Evolutionary conservation across 2,888 invertebrate species (phyloP), one percentile per base, ranked within the genome.

Genomic region (Tribolium freemani): DNA sequence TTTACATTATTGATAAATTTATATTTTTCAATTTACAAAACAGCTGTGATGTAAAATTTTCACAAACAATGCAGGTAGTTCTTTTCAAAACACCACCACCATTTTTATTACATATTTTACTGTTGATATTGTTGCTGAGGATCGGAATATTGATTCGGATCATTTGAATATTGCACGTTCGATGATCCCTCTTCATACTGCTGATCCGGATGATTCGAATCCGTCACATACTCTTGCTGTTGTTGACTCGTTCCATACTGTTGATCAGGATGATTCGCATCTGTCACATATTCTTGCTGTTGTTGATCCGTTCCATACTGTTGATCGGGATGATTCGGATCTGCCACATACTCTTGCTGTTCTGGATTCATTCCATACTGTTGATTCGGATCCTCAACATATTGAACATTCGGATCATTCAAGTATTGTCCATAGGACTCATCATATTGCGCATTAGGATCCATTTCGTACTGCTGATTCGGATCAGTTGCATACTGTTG

Each of bases 381-480:
- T 78, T 81, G 82, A 48, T 48, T 48, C 5, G 11, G 11, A 48
- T 48, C 48, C 8, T n/a, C 10, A 8, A 11, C 46, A 67, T 60
- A 71, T 51, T 68, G 63, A 11, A 53, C 50, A 66, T 57, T 73
- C 6, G 72, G 58, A 21, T 71, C 54, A 46, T 26, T 51, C 10
- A 70, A 76, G 44, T 75, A 74, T 54, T 76, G 66, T 30, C 53
- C 26, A n/a, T 72, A 60, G 4, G 75, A 67, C 66, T 73, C 73
- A 20, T 44, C 38, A 38, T 76, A 77, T 44, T 76, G 67, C 46
- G 31, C 44, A 26, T 75, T 73, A 6, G 72, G 71, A 69, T 71
- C 45, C 57, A n/a, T 16, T n/a, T 20, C 63, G 45, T 80, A 77
- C 21, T 76, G 74, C 73, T 78, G 78, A 75, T 75, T 78, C 0